Evolutionary conservation across 1,140 invertebrate genomes (phyloP), one percentile per base, ranked within the genome.

Genomic region (Calephelis nemesis): DNA sequence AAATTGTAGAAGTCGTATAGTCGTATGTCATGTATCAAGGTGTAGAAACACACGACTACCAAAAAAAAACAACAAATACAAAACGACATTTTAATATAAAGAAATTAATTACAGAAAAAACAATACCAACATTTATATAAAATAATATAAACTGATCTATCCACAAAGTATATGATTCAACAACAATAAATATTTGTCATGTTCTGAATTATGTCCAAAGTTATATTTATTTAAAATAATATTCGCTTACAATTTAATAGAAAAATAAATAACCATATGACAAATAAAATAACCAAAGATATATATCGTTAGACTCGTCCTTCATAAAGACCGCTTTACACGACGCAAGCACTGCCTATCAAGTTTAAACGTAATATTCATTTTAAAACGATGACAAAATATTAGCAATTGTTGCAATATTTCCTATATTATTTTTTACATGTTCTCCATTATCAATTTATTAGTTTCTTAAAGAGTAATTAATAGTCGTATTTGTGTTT

Each of bases 51-150:
- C n/a, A n/a, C n/a, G n/a, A n/a, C n/a, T n/a, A n/a, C n/a, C n/a
- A n/a, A n/a, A n/a, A 19, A 50, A 65, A 50, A 39, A 64, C 7
- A 19, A n/a, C 30, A 45, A 50, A 54, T 66, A 66, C 15, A 66
- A 66, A 40, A 45, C 49, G 11, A 68, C 30, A 58, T 52, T 72
- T 72, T 67, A 71, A 70, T 78, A 83, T 82, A 87, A 88, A 82
- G 78, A 87, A 85, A 87, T 84, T 87, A 82, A 84, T 85, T 85
- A 84, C 81, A 86, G 78, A 83, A 87, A 84, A 88, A 77, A 87
- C 83, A 85, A 83, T 81, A 73, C 79, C 85, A 90, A 88, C 87
- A 85, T 84, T 86, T 87, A 88, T 87, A 66, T 54, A 64, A 88
- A 87, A 86, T 81, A 84, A 78, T 76, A 81, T 74, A 73, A 52